Conservation (phyloP, 2,797 vertebrate species). For the Pteronotus mesoamericanus region DNA sequence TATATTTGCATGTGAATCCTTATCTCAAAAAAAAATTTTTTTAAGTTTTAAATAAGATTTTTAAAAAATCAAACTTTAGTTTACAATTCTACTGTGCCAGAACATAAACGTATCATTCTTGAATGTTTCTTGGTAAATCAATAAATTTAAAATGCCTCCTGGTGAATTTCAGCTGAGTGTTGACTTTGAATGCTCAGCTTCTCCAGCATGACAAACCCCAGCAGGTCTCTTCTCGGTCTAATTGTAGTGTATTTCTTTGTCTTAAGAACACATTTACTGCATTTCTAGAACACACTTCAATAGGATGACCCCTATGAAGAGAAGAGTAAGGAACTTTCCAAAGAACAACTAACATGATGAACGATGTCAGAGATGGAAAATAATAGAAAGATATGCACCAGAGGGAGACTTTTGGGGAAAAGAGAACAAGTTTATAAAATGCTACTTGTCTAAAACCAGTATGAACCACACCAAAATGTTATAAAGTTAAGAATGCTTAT, state of each 20-base stretch:
- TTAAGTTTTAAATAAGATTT: background rate
- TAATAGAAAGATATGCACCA: background rate
- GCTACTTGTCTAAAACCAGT: slow-evolving; percentile 9
- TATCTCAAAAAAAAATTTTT: background rate
- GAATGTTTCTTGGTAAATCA: background rate
- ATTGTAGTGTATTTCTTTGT: background rate
- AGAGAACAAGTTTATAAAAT: background rate
- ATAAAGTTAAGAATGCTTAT: background rate
- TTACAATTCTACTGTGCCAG: background rate
- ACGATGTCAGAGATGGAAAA: background rate
- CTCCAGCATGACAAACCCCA: background rate
- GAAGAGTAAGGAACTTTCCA: background rate
- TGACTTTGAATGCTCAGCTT: background rate
- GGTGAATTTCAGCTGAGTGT: background rate
- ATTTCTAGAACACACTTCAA: background rate
- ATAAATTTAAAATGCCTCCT: background rate
- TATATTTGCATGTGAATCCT: background rate
- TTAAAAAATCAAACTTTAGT: background rate
- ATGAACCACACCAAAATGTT: background rate
- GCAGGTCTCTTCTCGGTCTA: background rate
- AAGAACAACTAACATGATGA: background rate
- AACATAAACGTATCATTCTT: background rate
- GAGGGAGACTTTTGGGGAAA: background rate
- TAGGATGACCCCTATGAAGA: background rate
- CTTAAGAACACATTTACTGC: background rate